Evolutionary conservation across 2,797 vertebrate species (phyloP).

Genomic region (Falco concolor): DNA sequence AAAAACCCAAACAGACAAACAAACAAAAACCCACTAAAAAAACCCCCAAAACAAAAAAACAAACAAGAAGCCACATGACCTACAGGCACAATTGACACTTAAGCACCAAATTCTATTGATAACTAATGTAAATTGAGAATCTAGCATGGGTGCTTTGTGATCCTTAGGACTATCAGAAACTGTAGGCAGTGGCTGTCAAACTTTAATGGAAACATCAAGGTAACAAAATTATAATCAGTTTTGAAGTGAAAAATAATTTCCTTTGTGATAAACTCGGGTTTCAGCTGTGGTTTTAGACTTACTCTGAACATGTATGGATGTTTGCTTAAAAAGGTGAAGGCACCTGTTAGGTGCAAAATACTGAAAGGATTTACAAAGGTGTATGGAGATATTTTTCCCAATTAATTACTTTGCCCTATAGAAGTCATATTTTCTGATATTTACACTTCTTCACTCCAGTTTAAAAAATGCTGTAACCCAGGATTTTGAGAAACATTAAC

Average conservation of each 20-base stretch:
- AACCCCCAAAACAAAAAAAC: neutral
- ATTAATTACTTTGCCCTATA: neutral
- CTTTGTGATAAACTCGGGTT: neutral
- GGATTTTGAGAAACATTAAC: neutral
- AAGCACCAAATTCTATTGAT: neutral
- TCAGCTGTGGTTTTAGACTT: neutral
- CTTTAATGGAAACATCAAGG: neutral
- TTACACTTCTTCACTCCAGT: neutral
- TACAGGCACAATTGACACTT: neutral
- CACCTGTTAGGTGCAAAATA: neutral
- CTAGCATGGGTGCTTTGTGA: neutral
- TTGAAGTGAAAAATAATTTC: neutral
- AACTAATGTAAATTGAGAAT: neutral
- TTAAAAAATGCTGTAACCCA: neutral
- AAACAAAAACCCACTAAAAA: neutral
- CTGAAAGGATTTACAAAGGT: neutral
- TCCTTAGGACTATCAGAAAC: neutral
- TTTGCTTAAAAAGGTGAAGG: neutral
- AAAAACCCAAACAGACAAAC: neutral
- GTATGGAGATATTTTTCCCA: neutral
- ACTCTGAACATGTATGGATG: neutral
- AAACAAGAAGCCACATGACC: neutral
- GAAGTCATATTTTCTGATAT: neutral
- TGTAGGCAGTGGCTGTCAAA: neutral
- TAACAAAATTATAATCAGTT: neutral